Percentiles rank a stretch among this genome's conserved stretches.
Evolutionary conservation across 37 sponge, comb jelly and placozoan species (phyloP).

Genomic region (Mnemiopsis leidyi): DNA sequence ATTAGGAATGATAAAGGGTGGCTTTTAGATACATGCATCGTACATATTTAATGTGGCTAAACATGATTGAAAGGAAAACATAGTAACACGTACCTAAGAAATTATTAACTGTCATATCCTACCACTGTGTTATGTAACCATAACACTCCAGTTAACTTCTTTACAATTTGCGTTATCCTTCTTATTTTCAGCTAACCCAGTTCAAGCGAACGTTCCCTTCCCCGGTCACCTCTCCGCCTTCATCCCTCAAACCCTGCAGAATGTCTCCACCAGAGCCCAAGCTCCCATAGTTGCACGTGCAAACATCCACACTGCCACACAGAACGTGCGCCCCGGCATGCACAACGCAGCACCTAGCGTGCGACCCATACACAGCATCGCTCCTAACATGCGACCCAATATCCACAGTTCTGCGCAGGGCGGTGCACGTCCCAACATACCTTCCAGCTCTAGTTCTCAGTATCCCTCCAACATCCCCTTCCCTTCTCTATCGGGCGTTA

Average conservation of each 20-base stretch:
- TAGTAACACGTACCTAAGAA: too few species aligned
- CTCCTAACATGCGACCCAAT: neutral
- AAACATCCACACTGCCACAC: neutral
- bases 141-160: too few species aligned
- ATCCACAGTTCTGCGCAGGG: neutral
- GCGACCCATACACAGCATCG: neutral
- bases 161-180: too few species aligned
- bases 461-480: neutral
- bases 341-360: neutral
- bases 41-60: too few species aligned
- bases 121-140: too few species aligned
- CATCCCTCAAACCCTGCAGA: neutral
- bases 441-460: neutral
- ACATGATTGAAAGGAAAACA: too few species aligned
- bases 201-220: neutral
- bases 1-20: too few species aligned
- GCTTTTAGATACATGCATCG: too few species aligned
- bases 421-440: neutral
- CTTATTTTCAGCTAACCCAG: neutral
- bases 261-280: neutral
- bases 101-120: too few species aligned
- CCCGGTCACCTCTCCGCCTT: neutral
- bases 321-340: neutral
- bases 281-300: neutral
- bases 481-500: conserved; percentile 47